Base-by-base conservation (phyloP, 2,888 invertebrate species). In the Leucoptera coffeella region DNA sequence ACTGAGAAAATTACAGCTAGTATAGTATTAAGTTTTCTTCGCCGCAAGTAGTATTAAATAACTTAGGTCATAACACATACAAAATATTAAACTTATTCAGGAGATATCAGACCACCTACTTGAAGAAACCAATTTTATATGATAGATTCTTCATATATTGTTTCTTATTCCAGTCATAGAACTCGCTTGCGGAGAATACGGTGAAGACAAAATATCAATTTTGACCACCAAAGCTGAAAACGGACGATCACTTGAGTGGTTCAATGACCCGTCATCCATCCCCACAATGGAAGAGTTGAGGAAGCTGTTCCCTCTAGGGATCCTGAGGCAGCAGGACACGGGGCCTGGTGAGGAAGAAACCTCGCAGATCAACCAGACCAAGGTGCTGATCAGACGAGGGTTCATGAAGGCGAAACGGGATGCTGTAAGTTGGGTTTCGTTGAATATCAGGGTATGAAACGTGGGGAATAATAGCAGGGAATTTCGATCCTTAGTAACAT, bases 121-220 rank as follows among this genome's bases (percentile, higher is more conserved):
- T n/a, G n/a, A n/a, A n/a, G n/a, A n/a, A n/a, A n/a, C n/a, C n/a
- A n/a, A n/a, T n/a, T n/a, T n/a, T n/a, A n/a, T n/a, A n/a, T n/a
- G n/a, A n/a, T n/a, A 17, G 9, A 17, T 17, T 17, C 9, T 17
- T 7, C 6, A 15, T 17, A n/a, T 15, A 8, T 6, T 15, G 11
- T 6, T 25, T 25, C 11, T 42, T 28, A 29, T 55, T 62, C 2
- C 61, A 94, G 93, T 92, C 15, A 93, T 94, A 43, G 94, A 95
- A 64, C 58, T 95, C 39, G 90, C 94, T 0, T 88, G 90, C 38
- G 93, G 85, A 0, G 94, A 95, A 60, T 84, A 92, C 43, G 94
- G 93, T 0, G 75, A 79, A 15, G 89, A 91, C 37, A 84, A 82
- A 54, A 75, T 88, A 10, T 60, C 77, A 9, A 43, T 57, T 1